Conservation (phyloP, 2,888 invertebrate genomes). For the Poecilus cupreus region DNA sequence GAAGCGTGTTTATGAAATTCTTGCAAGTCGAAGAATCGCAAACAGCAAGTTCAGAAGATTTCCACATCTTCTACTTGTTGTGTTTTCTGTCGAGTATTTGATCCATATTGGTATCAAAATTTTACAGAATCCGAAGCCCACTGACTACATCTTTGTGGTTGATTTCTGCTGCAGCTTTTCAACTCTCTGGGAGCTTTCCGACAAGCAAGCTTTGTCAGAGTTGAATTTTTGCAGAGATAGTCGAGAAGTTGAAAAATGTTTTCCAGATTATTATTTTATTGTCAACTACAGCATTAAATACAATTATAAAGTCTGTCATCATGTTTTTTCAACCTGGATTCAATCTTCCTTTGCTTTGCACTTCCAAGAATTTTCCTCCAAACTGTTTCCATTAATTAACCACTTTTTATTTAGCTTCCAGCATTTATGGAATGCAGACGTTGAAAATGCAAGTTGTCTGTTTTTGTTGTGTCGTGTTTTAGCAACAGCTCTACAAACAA, state of each 20-base stretch:
- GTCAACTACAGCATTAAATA: conserved; percentile 19
- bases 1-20: conserved; percentile 32
- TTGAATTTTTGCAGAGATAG: conserved; percentile 20
- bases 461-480: too few species aligned
- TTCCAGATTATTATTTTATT: background rate
- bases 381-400: too few species aligned
- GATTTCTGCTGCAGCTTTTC: conserved; percentile 2
- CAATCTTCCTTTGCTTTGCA: background rate
- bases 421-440: too few species aligned
- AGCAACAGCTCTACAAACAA: too few species aligned
- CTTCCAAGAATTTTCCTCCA: background rate
- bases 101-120: conserved; percentile 31
- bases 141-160: conserved; percentile 4
- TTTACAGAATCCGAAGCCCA: conserved; percentile 33
- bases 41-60: conserved; percentile 45
- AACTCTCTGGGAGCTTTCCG: background rate
- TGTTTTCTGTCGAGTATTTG: conserved; percentile 12
- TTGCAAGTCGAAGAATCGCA: conserved; percentile 28
- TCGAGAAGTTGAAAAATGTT: conserved; percentile 7
- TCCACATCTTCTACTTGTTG: conserved; percentile 41
- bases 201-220: background rate
- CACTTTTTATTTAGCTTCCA: too few species aligned
- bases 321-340: conserved; percentile 19
- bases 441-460: too few species aligned
- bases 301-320: background rate